A percentile compares a stretch with the other conserved stretches of the same genome.
These are phyloP conservation scores for Troides helena DNA, from an alignment of 2,888 invertebrate species.

Conservation along the genomic window DNA sequence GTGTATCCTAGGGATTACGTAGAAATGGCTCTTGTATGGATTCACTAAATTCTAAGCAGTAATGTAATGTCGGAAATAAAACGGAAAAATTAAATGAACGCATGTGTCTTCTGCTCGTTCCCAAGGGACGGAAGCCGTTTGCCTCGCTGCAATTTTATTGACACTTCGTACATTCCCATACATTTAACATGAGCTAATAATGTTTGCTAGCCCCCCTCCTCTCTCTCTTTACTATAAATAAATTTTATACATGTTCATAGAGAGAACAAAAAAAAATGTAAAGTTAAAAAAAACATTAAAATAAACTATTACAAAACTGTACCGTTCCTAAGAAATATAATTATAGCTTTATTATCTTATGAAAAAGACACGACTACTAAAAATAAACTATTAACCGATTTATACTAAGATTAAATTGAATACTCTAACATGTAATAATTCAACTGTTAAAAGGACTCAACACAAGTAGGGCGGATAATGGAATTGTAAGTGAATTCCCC, in stretches of 20 bases:
- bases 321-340: no score
- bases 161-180: conserved; percentile 40
- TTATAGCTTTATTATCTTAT: no score
- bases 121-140: conserved; percentile 3
- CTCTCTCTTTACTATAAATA: background rate
- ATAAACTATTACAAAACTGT: background rate
- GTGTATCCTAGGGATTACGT: conserved; percentile 30
- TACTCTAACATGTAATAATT: conserved; percentile 3
- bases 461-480: conserved; percentile 39
- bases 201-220: conserved; percentile 31
- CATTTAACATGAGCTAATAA: conserved; percentile 61
- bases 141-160: conserved; percentile 41
- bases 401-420: background rate
- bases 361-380: no score
- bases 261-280: background rate
- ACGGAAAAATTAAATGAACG: conserved; percentile 32
- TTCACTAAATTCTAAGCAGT: conserved; percentile 31
- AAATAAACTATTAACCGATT: background rate
- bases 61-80: conserved; percentile 34
- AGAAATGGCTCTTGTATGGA: conserved; percentile 31
- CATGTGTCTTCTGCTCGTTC: conserved; percentile 41
- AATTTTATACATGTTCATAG: background rate
- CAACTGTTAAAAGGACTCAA: conserved; percentile 33
- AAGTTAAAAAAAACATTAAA: background rate
- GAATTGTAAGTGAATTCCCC: conserved; percentile 48